Percentiles rank a stretch among this genome's conserved stretches.
These are phyloP conservation scores for Pelobates cultripes DNA, from an alignment of 2,797 vertebrate species.

Conservation along the genomic window DNA sequence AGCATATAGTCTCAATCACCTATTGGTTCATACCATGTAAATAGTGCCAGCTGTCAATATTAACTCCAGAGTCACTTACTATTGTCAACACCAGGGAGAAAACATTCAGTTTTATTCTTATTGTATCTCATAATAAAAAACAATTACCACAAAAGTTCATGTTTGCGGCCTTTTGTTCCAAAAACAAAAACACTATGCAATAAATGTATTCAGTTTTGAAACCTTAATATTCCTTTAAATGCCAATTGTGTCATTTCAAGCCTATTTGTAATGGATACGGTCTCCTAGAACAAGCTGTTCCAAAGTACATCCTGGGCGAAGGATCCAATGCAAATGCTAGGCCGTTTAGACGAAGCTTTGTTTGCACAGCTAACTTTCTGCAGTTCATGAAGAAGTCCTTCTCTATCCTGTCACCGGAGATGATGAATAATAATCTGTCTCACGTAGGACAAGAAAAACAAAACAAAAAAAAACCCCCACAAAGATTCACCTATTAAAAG, in stretches of 20 bases:
- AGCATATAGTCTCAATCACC: no score
- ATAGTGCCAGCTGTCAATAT: no score
- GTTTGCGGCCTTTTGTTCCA: no score
- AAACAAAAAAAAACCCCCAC: no score
- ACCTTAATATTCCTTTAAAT: constrained; percentile 1
- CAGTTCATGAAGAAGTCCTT: neutral
- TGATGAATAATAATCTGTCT: neutral
- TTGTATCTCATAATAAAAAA: no score
- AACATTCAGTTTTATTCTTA: no score
- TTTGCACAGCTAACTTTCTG: constrained; percentile 24
- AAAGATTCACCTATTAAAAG: no score
- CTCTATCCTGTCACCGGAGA: neutral
- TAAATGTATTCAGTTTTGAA: neutral
- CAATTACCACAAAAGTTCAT: no score
- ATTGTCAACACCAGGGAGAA: no score
- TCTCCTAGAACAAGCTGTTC: constrained; percentile 41
- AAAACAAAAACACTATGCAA: neutral
- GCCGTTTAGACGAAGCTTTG: constrained; percentile 13
- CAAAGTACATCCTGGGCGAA: constrained; percentile 31
- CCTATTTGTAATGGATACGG: constrained; percentile 28
- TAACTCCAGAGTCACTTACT: no score
- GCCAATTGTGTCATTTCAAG: constrained; percentile 33
- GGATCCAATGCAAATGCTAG: constrained; percentile 16
- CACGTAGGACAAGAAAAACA: neutral
- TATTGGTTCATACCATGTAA: no score